phyloP scores from a whole-genome alignment of 2,797 vertebrate species.

The Ctenopoma multispine region DNA sequence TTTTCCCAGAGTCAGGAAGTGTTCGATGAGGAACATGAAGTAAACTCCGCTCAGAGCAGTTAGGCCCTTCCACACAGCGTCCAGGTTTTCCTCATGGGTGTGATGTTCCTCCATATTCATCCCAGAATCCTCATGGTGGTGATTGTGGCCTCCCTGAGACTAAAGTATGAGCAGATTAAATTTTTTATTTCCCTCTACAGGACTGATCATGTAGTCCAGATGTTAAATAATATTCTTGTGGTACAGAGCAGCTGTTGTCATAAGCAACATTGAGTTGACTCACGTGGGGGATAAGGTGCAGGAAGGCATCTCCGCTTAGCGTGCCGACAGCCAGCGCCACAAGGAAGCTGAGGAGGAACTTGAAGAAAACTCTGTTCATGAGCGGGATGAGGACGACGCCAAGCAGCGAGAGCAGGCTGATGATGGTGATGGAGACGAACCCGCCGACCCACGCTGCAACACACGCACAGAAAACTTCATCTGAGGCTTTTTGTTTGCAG shows the following conservation, averaged over 20 bases:
- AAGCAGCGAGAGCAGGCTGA: slow-evolving; percentile 93
- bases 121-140: slow-evolving; percentile 56
- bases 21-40: slow-evolving; percentile 98
- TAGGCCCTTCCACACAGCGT: slow-evolving; percentile 94
- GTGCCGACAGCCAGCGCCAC: slow-evolving; percentile 97
- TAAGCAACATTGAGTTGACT: slow-evolving; percentile 67
- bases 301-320: slow-evolving; percentile 95
- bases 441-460: slow-evolving; percentile 93
- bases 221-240: not conserved
- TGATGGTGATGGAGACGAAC: slow-evolving; percentile 93
- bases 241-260: too few species aligned
- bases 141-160: slow-evolving; percentile 80
- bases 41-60: slow-evolving; percentile 95
- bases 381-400: slow-evolving; percentile 94
- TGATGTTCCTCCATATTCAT: slow-evolving; percentile 70
- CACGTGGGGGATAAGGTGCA: slow-evolving; percentile 97
- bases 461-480: not conserved
- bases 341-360: slow-evolving; percentile 97
- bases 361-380: slow-evolving; percentile 96
- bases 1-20: slow-evolving; percentile 96
- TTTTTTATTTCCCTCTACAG: not conserved
- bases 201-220: not conserved
- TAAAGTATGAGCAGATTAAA: slow-evolving; percentile 32
- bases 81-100: slow-evolving; percentile 84
- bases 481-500: not conserved